A percentile compares a stretch with the other conserved stretches of the same genome.
phyloP scores from a whole-genome alignment of 2,888 invertebrate species.

The Zhuqinia jingwanae region DNA sequence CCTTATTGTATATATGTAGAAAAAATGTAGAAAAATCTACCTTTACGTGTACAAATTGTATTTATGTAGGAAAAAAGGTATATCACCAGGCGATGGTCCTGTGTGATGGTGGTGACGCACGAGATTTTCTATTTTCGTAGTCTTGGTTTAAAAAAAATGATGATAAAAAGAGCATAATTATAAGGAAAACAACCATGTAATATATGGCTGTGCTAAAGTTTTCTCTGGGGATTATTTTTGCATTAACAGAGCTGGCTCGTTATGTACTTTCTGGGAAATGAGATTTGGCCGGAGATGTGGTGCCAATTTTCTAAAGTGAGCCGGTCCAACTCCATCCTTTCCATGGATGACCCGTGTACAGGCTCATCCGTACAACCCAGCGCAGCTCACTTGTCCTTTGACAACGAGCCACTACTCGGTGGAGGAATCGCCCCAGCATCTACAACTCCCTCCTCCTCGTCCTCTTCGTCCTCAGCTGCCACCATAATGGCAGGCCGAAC shows the following conservation, averaged over 20 bases:
- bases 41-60: neutral
- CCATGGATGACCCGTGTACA: constrained; percentile 75
- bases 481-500: constrained; percentile 13
- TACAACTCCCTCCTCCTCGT: constrained; percentile 47
- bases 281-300: constrained; percentile 78
- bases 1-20: too few species aligned
- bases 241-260: constrained; percentile 79
- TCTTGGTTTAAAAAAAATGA: constrained; percentile 27
- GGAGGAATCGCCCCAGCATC: constrained; percentile 62
- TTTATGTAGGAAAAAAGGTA: neutral
- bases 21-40: neutral
- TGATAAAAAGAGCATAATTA: constrained; percentile 17
- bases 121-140: neutral
- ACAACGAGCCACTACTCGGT: constrained; percentile 76
- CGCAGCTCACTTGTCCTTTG: constrained; percentile 75
- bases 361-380: constrained; percentile 77
- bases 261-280: constrained; percentile 79
- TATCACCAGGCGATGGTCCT: neutral
- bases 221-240: constrained; percentile 67
- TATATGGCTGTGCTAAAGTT: constrained; percentile 5
- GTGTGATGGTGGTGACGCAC: constrained; percentile 26
- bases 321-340: constrained; percentile 66
- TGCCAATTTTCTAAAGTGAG: constrained; percentile 74
- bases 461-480: constrained; percentile 42
- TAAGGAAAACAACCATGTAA: constrained; percentile 1